Base-by-base conservation (phyloP, 1,140 invertebrate species). In the Stegodyphus mimosarum region DNA sequence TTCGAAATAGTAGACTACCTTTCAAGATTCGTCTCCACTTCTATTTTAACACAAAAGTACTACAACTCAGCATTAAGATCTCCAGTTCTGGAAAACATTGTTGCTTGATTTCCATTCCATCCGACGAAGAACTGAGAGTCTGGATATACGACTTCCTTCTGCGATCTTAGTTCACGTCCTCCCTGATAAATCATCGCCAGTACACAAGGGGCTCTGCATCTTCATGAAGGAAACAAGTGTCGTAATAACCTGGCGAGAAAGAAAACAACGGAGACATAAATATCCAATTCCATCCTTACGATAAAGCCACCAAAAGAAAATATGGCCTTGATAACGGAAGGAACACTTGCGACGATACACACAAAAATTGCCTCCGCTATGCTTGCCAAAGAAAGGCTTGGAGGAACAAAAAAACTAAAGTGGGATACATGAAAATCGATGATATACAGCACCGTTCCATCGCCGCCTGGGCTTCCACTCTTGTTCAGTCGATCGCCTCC, bases 191-290 rank as follows among this genome's bases (percentile, higher is more conserved):
- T 80, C 77, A 80, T 80, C 51, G 33, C 33, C 17, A 6, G 7
- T 33, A 52, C 63, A 69, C 63, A 18, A 50, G 64, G 75, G 64
- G 7, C 63, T n/a, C 50, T 70, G 67, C 67, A 52, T 70, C 77
- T 80, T 80, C 77, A 71, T 71, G 77, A 80, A 78, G 71, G 77
- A 80, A 80, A 80, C 77, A 80, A 80, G 77, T 66, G 51, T 60
- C 51, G 67, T 80, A 70, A 80, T 80, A 80, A 70, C 66, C 67
- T 48, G 52, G 72, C 13, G 49, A 15, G 51, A 66, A 80, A 80
- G 67, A 66, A 80, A 80, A 80, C 66, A 66, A 71, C 17, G 51
- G 52, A 33, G 17, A 63, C 67, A 80, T 80, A 80, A 80, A 80
- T 80, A 80, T 80, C 77, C 77, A 80, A 80, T 80, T 80, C 77